phyloP scores from a whole-genome alignment of 2,797 vertebrate species.

The Oophaga sylvatica region DNA sequence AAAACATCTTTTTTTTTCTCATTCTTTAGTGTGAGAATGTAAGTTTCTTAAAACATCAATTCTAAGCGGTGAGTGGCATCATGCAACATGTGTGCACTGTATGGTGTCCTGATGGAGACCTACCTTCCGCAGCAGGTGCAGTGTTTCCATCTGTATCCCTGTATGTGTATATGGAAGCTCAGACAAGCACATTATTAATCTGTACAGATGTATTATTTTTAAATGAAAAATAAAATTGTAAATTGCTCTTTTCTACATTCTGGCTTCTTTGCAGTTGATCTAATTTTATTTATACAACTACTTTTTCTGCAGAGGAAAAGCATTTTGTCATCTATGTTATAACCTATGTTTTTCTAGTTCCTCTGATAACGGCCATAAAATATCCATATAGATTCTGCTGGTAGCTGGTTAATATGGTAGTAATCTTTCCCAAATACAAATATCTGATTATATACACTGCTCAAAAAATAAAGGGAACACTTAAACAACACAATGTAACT shows the following conservation, averaged over 20 bases:
- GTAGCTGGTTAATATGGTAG: not conserved
- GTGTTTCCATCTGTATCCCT: not conserved
- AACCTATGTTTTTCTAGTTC: not conserved
- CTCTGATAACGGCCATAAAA: not conserved
- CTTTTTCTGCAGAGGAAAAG: not conserved
- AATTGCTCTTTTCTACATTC: slow-evolving; percentile 42
- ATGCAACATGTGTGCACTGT: not conserved
- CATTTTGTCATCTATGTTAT: not conserved
- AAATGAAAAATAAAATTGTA: slow-evolving; percentile 56
- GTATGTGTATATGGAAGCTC: slow-evolving; percentile 26
- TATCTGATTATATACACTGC: not conserved
- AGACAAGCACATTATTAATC: slow-evolving; percentile 3
- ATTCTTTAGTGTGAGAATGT: not conserved
- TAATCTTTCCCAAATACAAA: not conserved
- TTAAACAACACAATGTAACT: too few species aligned
- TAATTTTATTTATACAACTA: not conserved
- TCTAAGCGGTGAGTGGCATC: not conserved
- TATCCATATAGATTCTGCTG: not conserved
- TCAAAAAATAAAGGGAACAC: too few species aligned
- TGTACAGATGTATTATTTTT: slow-evolving; percentile 48
- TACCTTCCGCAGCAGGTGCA: not conserved
- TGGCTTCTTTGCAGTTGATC: not conserved
- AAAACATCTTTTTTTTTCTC: not conserved
- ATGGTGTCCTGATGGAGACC: not conserved
- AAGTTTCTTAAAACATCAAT: not conserved